Conservation (phyloP, 92 coral and sea anemone species). For the Chrysogorgia sp. region DNA sequence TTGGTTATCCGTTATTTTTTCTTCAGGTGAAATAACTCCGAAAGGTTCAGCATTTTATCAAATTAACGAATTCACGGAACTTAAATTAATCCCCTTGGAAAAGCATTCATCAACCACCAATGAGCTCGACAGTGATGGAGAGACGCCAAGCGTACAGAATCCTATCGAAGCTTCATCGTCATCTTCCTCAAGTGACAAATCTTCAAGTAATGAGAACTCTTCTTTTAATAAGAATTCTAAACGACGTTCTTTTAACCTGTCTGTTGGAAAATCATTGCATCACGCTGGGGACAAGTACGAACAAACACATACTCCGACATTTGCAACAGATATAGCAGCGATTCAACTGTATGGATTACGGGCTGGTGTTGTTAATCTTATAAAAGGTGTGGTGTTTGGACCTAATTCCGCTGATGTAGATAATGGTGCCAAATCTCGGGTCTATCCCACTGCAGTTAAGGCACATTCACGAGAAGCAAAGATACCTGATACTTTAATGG, state of each 20-base stretch:
- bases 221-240: slow-evolving; percentile 6
- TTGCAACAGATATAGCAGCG: neutral
- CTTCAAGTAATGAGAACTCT: slow-evolving; percentile 11
- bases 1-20: too few relatives aligned
- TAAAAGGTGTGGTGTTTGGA: slow-evolving; percentile 6
- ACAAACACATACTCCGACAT: slow-evolving; percentile 37
- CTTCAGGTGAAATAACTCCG: slow-evolving; percentile 69
- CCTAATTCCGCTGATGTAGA: slow-evolving; percentile 32
- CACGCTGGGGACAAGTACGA: slow-evolving; percentile 40
- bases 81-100: slow-evolving; percentile 66
- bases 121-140: neutral
- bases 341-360: neutral
- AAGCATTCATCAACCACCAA: neutral
- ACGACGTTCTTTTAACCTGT: neutral
- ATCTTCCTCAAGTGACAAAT: neutral
- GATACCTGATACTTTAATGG: neutral
- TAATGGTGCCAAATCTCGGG: slow-evolving; percentile 6
- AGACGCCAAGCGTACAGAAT: neutral
- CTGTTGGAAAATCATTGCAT: slow-evolving; percentile 28
- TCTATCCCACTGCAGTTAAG: neutral
- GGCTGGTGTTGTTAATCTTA: slow-evolving; percentile 8
- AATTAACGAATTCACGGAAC: slow-evolving; percentile 87
- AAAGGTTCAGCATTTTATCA: slow-evolving; percentile 60
- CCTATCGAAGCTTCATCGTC: slow-evolving; percentile 8
- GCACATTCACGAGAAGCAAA: neutral